Evolutionary conservation across 2,888 invertebrate genomes (phyloP), one percentile per base, ranked within the genome.

Genomic region (Aspidiotus rigidus): DNA sequence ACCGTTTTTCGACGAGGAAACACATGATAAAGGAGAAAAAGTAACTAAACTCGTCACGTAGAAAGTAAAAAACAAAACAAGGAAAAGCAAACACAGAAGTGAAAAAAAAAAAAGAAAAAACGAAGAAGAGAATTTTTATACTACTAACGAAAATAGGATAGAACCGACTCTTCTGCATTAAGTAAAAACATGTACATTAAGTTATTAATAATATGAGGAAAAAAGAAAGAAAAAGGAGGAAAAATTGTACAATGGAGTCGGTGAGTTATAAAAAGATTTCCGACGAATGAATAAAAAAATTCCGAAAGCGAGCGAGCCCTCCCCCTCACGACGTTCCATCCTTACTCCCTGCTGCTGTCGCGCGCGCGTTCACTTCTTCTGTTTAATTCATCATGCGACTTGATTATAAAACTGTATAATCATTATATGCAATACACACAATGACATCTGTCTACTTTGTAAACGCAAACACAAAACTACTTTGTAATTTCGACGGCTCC

Each of bases 171-270:
- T 67, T 67, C 49, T 59, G 44, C 67, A 67, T 67, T 67, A 67
- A 67, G 67, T 59, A 67, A 28, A 67, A 67, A 67, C 67, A 60
- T 67, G 67, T 67, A 67, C 67, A 67, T 67, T 67, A 67, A 67
- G 67, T 67, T 67, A 67, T 67, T 67, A 67, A 67, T 67, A 67
- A 67, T 67, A 67, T 67, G 67, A 67, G 67, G 60, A 67, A 67
- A 64, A 67, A 67, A 67, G 67, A 60, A 28, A 28, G 28, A 28
- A 28, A 28, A 28, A 28, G 28, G 28, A 28, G 28, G 28, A 28
- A 28, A 67, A 60, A 67, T 67, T 57, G 49, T 67, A 67, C 67
- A 67, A 67, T 67, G 17, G 67, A 67, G 67, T 67, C 67, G 67
- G 67, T 67, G 67, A 67, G 67, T 60, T 67, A 67, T 59, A 67